Percentiles rank a stretch among this genome's conserved stretches.
phyloP scores from a whole-genome alignment of 2,113 vertebrate species.

The Istiophorus platypterus region DNA sequence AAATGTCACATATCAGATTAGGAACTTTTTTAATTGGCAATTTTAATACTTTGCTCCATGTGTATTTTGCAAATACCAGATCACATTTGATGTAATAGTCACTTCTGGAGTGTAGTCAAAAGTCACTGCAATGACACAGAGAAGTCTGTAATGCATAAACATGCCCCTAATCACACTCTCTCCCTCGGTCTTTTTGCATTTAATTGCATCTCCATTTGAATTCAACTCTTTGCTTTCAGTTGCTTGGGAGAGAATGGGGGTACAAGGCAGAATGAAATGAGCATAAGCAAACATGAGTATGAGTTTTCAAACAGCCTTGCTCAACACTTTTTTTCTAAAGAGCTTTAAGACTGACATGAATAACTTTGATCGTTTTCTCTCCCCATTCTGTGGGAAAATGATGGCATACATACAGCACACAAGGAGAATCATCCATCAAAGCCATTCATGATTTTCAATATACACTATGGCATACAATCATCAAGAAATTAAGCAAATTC shows the following conservation, averaged over 20 bases:
- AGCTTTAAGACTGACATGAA: constrained; percentile 73
- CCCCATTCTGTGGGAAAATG: constrained; percentile 33
- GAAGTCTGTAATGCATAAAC: constrained; percentile 55
- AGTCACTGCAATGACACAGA: constrained; percentile 28
- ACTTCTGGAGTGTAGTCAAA: constrained; percentile 14
- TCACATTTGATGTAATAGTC: constrained; percentile 13
- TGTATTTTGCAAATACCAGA: constrained; percentile 24
- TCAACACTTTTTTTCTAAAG: constrained; percentile 54
- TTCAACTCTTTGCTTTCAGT: constrained; percentile 58
- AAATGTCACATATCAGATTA: constrained; percentile 1
- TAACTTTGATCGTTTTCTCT: constrained; percentile 65
- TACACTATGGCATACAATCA: constrained; percentile 42
- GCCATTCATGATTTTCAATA: constrained; percentile 58
- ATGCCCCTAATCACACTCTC: constrained; percentile 38
- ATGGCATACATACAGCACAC: constrained; percentile 45
- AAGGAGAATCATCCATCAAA: constrained; percentile 57
- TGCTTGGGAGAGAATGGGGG: constrained; percentile 66
- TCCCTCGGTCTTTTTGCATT: constrained; percentile 56
- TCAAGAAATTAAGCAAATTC: constrained; percentile 66
- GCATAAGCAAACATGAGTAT: constrained; percentile 73
- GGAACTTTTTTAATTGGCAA: constrained; percentile 4
- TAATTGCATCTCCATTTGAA: constrained; percentile 68
- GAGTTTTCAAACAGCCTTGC: constrained; percentile 70
- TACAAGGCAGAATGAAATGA: constrained; percentile 62
- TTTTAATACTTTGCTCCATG: background rate